phyloP scores from a whole-genome alignment of 2,113 vertebrate species.

The Gobiocypris rarus region DNA sequence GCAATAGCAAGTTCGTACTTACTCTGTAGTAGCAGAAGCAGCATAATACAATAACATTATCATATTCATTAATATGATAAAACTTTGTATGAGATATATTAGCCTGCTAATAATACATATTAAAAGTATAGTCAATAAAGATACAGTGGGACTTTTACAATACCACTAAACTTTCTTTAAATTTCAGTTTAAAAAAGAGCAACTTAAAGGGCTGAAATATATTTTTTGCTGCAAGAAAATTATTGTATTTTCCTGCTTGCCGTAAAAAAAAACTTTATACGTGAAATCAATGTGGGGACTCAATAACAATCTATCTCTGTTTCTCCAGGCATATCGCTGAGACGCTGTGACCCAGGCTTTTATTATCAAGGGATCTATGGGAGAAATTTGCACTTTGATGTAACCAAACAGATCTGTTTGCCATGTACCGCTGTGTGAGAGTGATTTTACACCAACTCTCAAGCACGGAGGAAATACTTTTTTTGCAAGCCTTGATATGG shows the following conservation, averaged over 20 bases:
- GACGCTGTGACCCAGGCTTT: slow-evolving; percentile 18
- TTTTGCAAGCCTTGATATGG: neutral
- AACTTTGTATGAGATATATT: too few relatives aligned
- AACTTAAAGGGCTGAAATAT: slow-evolving; percentile 56
- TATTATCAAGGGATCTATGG: slow-evolving; percentile 46
- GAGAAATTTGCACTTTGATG: slow-evolving; percentile 49
- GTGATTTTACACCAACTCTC: slow-evolving; percentile 26
- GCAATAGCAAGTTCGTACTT: too few relatives aligned
- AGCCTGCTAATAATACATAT: too few relatives aligned
- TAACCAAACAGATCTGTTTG: slow-evolving; percentile 41
- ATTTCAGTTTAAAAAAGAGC: neutral
- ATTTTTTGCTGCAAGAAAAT: slow-evolving; percentile 54
- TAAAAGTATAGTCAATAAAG: too few relatives aligned
- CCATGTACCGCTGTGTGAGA: slow-evolving; percentile 38
- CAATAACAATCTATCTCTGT: slow-evolving; percentile 54
- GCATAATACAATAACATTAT: too few relatives aligned
- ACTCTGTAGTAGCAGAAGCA: too few relatives aligned
- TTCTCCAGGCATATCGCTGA: slow-evolving; percentile 27
- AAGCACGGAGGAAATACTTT: neutral
- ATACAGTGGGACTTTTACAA: too few relatives aligned
- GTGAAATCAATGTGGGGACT: slow-evolving; percentile 58
- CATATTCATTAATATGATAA: too few relatives aligned
- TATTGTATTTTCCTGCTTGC: slow-evolving; percentile 55
- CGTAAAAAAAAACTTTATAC: slow-evolving; percentile 45
- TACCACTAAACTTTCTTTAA: neutral